Percentiles rank a stretch among this genome's conserved stretches.
Conservation (phyloP, 1,140 invertebrate genomes). For the Diorhabda elongata region DNA sequence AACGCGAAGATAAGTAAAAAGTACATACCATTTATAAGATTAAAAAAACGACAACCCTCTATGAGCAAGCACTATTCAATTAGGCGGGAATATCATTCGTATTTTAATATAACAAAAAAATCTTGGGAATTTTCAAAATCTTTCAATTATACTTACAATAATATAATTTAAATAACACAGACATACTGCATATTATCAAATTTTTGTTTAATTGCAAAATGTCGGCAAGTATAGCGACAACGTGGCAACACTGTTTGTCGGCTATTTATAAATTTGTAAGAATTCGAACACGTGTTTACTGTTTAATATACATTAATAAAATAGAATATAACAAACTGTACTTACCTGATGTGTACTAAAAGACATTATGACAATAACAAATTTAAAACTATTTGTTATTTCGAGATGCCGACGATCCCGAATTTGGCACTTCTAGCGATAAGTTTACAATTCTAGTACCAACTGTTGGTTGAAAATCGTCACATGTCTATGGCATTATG, state of each 20-base stretch:
- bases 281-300: neutral
- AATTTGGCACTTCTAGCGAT: neutral
- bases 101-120: no score
- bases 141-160: no score
- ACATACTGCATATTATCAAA: no score
- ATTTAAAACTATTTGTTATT: neutral
- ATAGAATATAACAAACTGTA: neutral
- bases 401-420: neutral
- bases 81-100: no score
- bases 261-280: neutral
- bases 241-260: neutral
- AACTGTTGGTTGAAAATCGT: constrained; percentile 1
- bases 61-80: no score
- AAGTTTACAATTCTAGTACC: neutral
- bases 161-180: no score
- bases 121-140: no score
- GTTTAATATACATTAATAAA: neutral
- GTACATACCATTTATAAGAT: no score
- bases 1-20: no score
- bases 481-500: neutral
- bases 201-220: neutral
- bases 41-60: no score
- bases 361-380: neutral
- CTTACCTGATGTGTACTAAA: neutral
- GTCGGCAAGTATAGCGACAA: neutral